These are phyloP conservation scores for Tiaroga cobitis DNA, from an alignment of 2,797 vertebrate genomes.

Conservation along the genomic window DNA sequence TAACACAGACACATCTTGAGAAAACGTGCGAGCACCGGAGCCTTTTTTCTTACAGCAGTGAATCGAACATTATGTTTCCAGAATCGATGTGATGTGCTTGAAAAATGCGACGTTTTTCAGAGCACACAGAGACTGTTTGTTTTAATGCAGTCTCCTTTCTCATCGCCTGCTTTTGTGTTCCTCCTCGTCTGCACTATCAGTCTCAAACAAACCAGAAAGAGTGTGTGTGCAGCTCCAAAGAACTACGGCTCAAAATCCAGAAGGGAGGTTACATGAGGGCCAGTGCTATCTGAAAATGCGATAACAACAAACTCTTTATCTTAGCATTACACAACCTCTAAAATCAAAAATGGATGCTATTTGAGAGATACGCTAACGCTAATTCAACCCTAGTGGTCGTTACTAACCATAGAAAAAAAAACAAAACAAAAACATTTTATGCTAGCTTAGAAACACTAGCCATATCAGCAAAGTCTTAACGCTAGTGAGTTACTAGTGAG, in stretches of 20 bases:
- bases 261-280: not conserved
- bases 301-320: not conserved
- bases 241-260: conserved; percentile 11
- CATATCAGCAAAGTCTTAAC: not conserved
- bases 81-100: conserved; percentile 66
- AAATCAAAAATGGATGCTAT: not conserved
- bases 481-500: not conserved
- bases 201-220: conserved; percentile 15
- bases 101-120: conserved; percentile 65
- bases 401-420: not conserved
- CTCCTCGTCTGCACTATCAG: not conserved
- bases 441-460: not conserved
- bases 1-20: conserved; percentile 64
- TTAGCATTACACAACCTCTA: not conserved
- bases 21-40: conserved; percentile 58
- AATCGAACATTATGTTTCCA: conserved; percentile 70
- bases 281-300: not conserved
- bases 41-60: conserved; percentile 68
- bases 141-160: conserved; percentile 59
- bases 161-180: conserved; percentile 15
- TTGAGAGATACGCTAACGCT: not conserved
- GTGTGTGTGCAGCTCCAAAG: not conserved
- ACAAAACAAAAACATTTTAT: not conserved
- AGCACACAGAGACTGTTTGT: conserved; percentile 67
- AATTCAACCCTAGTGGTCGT: not conserved